Evolutionary conservation across 37 sponge, comb jelly and placozoan species (phyloP), one percentile per base, ranked within the genome.

Genomic region (Bolinopsis microptera): DNA sequence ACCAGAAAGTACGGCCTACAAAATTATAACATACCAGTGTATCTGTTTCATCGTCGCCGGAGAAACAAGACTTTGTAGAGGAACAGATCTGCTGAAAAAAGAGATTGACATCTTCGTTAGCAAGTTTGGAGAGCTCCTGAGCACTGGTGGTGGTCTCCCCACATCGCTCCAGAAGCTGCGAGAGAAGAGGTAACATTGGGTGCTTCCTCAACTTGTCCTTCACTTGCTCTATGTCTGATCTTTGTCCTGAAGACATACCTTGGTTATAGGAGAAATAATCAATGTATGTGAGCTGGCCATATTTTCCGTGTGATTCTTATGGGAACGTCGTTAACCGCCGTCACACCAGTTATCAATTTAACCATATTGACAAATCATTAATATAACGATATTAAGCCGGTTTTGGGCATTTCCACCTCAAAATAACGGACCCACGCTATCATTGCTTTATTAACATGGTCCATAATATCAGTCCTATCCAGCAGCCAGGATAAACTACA

Each of bases 41-140:
- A 86, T 86, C 90, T 0, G 61, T 26, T 41, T 86, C 90, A 18
- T 86, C 90, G 30, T 86, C 90, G 1, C 90, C 90, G 23, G 36
- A 33, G 24, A 86, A 34, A 40, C 90, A 86, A 1, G 90, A 86
- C 80, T 77, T 77, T 9, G 90, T 36, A n/a, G 61, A 24, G 26
- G 61, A n/a, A n/a, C 61, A 86, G 28, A 86, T 23, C 61, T 41
- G 90, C 61, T 86, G 61, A 30, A 86, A 86, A 48, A 41, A 86
- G 61, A 41, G 41, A 28, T 41, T 41, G 25, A 86, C 61, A 40
- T 86, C 90, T 30, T 41, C 61, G 61, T 86, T 86, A 1, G 61
- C 90, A 0, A 86, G 61, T 22, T 41, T 23, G 36, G 36, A 13
- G 30, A 86, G 61, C 26, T 86, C 90, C 61, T 86, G 61, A 13